phyloP scores from a whole-genome alignment of 2,797 vertebrate genomes.

The Neopelma chrysocephalum region DNA sequence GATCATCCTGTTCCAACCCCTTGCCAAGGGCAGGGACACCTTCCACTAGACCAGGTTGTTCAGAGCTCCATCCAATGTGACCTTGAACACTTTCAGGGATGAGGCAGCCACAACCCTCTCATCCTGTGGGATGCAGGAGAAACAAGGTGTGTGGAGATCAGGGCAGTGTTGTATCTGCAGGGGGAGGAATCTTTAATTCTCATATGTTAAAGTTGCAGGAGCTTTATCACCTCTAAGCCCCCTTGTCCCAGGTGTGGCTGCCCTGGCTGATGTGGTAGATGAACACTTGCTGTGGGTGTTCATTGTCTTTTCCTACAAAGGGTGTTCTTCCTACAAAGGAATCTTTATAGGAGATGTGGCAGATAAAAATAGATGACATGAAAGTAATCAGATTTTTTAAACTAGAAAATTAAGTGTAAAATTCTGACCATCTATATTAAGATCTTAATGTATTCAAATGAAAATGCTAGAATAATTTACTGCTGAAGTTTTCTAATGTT shows the following conservation, averaged over 20 bases:
- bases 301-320: not conserved
- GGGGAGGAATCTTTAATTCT: not conserved
- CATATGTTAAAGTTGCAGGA: not conserved
- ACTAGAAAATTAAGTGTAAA: not conserved
- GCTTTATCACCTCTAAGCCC: not conserved
- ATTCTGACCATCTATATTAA: not conserved
- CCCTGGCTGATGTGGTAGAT: not conserved
- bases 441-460: not conserved
- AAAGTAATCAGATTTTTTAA: not conserved
- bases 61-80: accelerated
- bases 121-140: not conserved
- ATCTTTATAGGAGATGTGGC: not conserved
- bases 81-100: not conserved
- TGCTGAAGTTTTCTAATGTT: not conserved
- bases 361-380: not conserved
- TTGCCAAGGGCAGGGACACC: not conserved
- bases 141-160: not conserved
- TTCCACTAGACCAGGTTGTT: accelerated
- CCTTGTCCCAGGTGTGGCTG: not conserved
- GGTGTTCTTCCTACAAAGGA: not conserved
- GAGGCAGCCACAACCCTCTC: not conserved
- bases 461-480: not conserved
- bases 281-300: not conserved
- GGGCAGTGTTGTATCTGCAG: not conserved
- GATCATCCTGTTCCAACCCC: accelerated